Conservation (phyloP, 2,797 vertebrate species). For the Pterois miles region DNA sequence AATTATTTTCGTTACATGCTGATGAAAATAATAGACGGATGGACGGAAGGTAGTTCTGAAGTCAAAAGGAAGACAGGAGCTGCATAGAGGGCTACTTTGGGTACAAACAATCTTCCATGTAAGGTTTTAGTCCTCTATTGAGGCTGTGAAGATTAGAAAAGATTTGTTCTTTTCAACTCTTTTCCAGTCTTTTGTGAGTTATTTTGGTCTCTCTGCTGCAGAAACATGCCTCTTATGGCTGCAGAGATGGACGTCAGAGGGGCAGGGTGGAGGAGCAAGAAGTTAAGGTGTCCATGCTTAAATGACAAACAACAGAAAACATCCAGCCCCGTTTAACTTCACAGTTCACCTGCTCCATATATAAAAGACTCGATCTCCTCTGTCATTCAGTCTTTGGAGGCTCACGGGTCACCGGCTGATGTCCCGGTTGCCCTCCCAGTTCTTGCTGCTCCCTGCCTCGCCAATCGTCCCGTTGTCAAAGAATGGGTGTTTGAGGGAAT, state of each 20-base stretch:
- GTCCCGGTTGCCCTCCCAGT: constrained; percentile 95
- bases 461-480: constrained; percentile 77
- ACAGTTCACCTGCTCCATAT: constrained; percentile 50
- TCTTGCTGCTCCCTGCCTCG: constrained; percentile 80
- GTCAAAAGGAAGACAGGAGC: constrained; percentile 74
- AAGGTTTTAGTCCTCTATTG: constrained; percentile 22
- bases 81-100: constrained; percentile 68
- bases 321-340: constrained; percentile 21
- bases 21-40: constrained; percentile 28
- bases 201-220: constrained; percentile 53
- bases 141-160: constrained; percentile 29
- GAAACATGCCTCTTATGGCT: constrained; percentile 47
- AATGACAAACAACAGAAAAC: constrained; percentile 42
- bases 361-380: constrained; percentile 43
- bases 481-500: constrained; percentile 94
- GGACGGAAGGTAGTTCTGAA: constrained; percentile 41
- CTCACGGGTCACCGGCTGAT: constrained; percentile 94
- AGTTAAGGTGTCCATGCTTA: constrained; percentile 65
- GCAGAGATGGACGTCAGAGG: constrained; percentile 41
- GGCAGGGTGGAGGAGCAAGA: constrained; percentile 26
- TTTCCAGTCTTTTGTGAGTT: constrained; percentile 11
- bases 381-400: constrained; percentile 53
- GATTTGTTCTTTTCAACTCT: constrained; percentile 8
- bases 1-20: constrained; percentile 56
- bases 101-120: constrained; percentile 32